Conservation (phyloP, 2,888 invertebrate genomes). For the Noctua pronuba region DNA sequence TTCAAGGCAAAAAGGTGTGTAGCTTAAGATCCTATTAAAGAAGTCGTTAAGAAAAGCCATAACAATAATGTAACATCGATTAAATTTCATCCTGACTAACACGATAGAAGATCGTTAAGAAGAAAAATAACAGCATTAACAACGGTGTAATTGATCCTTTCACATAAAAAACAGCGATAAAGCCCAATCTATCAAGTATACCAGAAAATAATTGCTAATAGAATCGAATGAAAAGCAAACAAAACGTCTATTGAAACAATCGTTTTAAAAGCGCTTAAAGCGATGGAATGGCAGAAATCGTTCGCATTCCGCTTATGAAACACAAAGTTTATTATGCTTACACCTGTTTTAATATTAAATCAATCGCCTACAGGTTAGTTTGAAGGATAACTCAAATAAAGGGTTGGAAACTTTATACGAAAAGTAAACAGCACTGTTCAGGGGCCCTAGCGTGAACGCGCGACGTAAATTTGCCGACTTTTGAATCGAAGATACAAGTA, state of each 20-base stretch:
- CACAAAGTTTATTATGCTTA: constrained; percentile 26
- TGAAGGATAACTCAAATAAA: constrained; percentile 30
- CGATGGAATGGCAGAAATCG: constrained; percentile 3
- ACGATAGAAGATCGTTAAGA: constrained; percentile 40
- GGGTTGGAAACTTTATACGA: constrained; percentile 19
- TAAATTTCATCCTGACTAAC: constrained; percentile 31
- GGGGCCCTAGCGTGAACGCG: not conserved
- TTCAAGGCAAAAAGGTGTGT: not conserved
- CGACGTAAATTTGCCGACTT: not conserved
- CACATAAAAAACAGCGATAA: constrained; percentile 55
- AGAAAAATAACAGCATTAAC: constrained; percentile 44
- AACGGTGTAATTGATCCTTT: constrained; percentile 41
- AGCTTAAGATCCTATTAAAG: not conserved
- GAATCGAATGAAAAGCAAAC: constrained; percentile 28
- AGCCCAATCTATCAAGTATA: constrained; percentile 35
- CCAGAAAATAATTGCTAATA: constrained; percentile 32
- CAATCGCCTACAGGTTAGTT: constrained; percentile 28
- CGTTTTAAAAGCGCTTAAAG: constrained; percentile 25
- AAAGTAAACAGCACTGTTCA: constrained; percentile 24
- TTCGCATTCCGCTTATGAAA: not conserved
- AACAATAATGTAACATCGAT: constrained; percentile 34
- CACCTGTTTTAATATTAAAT: constrained; percentile 47
- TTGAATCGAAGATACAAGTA: not conserved
- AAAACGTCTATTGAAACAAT: constrained; percentile 13
- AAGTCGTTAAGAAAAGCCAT: constrained; percentile 16